Base-by-base conservation (phyloP, 1,140 invertebrate species). In the Arctopsyche grandis region DNA sequence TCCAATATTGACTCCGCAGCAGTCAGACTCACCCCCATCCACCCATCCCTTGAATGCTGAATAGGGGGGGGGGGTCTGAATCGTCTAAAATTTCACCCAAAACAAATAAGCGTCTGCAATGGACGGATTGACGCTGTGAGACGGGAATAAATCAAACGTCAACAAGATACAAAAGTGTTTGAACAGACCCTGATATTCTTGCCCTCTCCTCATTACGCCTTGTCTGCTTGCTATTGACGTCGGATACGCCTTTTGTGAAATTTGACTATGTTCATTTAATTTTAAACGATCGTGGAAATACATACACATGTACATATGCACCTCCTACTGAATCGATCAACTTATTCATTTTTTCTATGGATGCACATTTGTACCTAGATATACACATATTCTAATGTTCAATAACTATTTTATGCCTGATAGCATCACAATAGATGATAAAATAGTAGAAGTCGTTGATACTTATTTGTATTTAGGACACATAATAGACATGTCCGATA, bases 91-190 rank as follows among this genome's bases (percentile, higher is more conserved):
- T 69, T 69, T 29, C 56, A 10, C 21, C 29, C 22, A 12, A 69
- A 69, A 69, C 66, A 69, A 69, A 69, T 29, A 69, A 24, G n/a
- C 60, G 60, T 66, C 21, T 22, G 60, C 14, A 66, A 26, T 26
- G 60, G 60, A 22, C 60, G 60, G 14, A 16, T 66, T 19, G 60
- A 66, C 52, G 52, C 52, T 21, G 52, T n/a, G 19, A 56, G 52
- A 56, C 19, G 14, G 52, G 43, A 71, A 71, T 71, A 71, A 71
- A 71, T 71, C 69, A 71, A 71, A 71, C 43, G 69, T 71, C 69
- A 71, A 71, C 69, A 71, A 19, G 69, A 71, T 44, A 19, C 63
- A 24, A 66, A 22, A 24, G 24, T 66, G 24, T 29, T 26, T 66
- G 22, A 29, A 66, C 63, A 66, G 63, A 19, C 63, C 29, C 10